Evolutionary conservation across 2,797 vertebrate species (phyloP), one percentile per base, ranked within the genome.

Genomic region (Gastrophryne carolinensis): DNA sequence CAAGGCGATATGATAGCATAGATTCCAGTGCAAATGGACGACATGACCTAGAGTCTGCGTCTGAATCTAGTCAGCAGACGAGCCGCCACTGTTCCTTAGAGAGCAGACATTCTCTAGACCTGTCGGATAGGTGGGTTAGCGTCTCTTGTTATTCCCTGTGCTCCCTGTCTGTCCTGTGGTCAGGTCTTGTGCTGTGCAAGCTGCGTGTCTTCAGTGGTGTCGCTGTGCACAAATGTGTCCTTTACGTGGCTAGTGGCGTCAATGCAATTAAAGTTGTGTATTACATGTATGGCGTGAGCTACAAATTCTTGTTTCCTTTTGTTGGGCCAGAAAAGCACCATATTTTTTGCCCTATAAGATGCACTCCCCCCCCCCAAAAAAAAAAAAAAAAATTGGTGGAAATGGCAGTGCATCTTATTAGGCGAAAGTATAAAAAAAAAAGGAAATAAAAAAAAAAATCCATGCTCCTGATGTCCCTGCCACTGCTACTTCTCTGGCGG

Each of bases 1-100:
- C 52, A 84, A 85, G 83, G 79, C 3, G 74, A 15, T 81, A 61
- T 29, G 63, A 67, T 86, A 83, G 81, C 74, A 9, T 72, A 83
- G 81, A 81, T 73, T 87, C 80, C 44, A 73, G 64, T 63, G 71
- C 81, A 76, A 83, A 84, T 83, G 83, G 71, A 81, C 80, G 47
- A 61, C 80, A 64, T 74, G 84, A 85, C 79, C 70, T 81, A 71
- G 82, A 82, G 67, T 82, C 82, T 65, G 19, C 80, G 37, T 82
- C 83, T 63, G 82, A 83, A 73, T 82, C 84, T 81, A 86, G 84
- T 79, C 85, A 82, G 75, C 80, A 82, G 83, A 83, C 86, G 56
- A 88, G 83, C 68, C 26, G 73, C 81, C 84, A 83, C 82, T 78
- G 81, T 80, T 87, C 44, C 0, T 72, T 84, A 80, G 84, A 78